A percentile compares a stretch with the other conserved stretches of the same genome.
Evolutionary conservation across 2,888 invertebrate genomes (phyloP).

Genomic region (Drosophila emarginata): DNA sequence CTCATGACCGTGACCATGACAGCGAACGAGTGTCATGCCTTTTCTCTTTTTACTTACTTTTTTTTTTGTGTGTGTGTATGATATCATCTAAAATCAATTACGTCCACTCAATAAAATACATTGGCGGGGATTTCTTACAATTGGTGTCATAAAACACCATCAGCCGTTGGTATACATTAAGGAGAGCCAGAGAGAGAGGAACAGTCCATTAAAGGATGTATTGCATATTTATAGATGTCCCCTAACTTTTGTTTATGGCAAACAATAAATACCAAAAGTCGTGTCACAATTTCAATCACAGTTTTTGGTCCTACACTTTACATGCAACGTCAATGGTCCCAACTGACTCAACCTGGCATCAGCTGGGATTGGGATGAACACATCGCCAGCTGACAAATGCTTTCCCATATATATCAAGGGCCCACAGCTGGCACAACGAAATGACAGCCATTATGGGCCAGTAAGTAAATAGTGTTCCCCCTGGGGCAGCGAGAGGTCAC

Average conservation of each 20-base stretch:
- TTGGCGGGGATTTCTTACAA: slow-evolving; percentile 68
- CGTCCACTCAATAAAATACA: slow-evolving; percentile 78
- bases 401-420: slow-evolving; percentile 67
- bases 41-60: neutral
- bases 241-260: slow-evolving; percentile 71
- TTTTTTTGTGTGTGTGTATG: slow-evolving; percentile 22
- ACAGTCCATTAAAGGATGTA: slow-evolving; percentile 47
- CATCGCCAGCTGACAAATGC: slow-evolving; percentile 67
- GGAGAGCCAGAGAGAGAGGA: too few relatives aligned
- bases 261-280: slow-evolving; percentile 71
- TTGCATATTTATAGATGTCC: slow-evolving; percentile 50
- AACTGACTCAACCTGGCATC: slow-evolving; percentile 9
- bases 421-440: slow-evolving; percentile 66
- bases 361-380: slow-evolving; percentile 49
- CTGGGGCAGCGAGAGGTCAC: slow-evolving; percentile 55
- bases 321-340: slow-evolving; percentile 31
- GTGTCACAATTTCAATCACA: slow-evolving; percentile 72
- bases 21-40: neutral
- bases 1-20: slow-evolving; percentile 16
- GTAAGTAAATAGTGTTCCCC: slow-evolving; percentile 59
- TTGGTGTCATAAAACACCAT: slow-evolving; percentile 67
- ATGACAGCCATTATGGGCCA: slow-evolving; percentile 73
- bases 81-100: slow-evolving; percentile 78
- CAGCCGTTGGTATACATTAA: neutral
- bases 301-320: slow-evolving; percentile 42